Evolutionary conservation across 2,888 invertebrate genomes (phyloP), one percentile per base, ranked within the genome.

Genomic region (Apodemia hepburni): DNA sequence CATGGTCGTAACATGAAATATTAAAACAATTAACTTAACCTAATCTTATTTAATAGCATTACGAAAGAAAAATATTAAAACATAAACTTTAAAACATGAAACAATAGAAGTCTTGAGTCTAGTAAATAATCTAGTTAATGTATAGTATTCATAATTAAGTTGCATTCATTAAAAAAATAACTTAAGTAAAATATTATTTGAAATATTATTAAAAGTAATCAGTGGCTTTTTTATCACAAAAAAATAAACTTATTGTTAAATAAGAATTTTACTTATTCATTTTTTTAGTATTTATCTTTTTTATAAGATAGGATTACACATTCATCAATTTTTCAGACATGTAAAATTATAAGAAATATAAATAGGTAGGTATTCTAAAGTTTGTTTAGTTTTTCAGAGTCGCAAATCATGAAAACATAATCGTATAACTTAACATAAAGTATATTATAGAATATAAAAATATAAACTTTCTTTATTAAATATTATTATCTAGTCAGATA

Each of bases 1-100:
- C n/a, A n/a, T n/a, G n/a, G n/a, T n/a, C n/a, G n/a, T n/a, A n/a
- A 47, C 45, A 15, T 47, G 45, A 47, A 47, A 47, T 47, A 47
- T 12, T 47, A 47, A 47, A 47, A 47, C 1, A 47, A n/a, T 15
- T 47, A 47, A 47, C 45, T 47, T 47, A n/a, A 15, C 45, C 45
- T 47, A 0, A 22, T 22, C 22, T 22, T 22, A 22, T 22, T 22
- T 22, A 22, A 22, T 2, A 22, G 22, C 22, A 22, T 1, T 22
- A 22, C 2, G 22, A 22, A 22, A 22, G 22, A 22, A 22, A 22
- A 22, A 22, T 22, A 22, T 22, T 22, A 22, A 22, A 22, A 22
- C 2, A 22, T 22, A 22, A 22, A 22, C 1, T 22, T 2, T 22
- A 22, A 1, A 22, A 2, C 1, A 22, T 22, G 22, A 22, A 22